Conservation (phyloP, 2,797 vertebrate genomes). For the Arnoldichthys spilopterus region DNA sequence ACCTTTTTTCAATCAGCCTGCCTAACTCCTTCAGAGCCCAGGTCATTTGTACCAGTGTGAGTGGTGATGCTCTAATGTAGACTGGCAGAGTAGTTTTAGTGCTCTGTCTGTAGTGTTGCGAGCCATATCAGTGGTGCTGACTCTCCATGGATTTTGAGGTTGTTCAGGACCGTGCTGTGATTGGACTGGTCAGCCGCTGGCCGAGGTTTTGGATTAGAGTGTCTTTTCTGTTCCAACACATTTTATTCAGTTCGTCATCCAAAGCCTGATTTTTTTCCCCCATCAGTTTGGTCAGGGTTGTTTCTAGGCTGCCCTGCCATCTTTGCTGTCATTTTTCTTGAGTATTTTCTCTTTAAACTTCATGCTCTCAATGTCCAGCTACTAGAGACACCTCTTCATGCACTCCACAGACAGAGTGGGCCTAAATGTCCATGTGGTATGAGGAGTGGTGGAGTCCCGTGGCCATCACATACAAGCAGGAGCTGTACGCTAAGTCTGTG, state of each 20-base stretch:
- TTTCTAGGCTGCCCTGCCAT: too few relatives aligned
- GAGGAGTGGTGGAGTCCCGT: too few relatives aligned
- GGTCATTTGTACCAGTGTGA: neutral
- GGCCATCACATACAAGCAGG: too few relatives aligned
- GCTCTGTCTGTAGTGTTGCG: neutral
- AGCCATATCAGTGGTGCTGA: neutral
- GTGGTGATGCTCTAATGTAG: neutral
- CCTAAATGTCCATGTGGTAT: too few relatives aligned
- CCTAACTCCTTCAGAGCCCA: neutral
- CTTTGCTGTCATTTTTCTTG: too few relatives aligned
- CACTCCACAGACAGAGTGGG: too few relatives aligned
- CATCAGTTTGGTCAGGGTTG: neutral
- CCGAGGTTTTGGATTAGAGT: neutral
- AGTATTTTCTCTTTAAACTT: too few relatives aligned
- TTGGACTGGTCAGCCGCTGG: neutral
- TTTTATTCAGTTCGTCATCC: neutral
- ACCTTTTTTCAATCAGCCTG: neutral
- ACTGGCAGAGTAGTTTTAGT: neutral
- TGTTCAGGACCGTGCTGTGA: neutral
- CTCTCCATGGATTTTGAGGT: neutral
- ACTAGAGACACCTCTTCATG: too few relatives aligned
- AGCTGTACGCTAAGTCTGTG: too few relatives aligned
- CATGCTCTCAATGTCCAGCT: too few relatives aligned
- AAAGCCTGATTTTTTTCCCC: neutral
- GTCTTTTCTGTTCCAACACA: neutral